phyloP scores from a whole-genome alignment of 2,888 invertebrate species.

The Lasioglossum morio region DNA sequence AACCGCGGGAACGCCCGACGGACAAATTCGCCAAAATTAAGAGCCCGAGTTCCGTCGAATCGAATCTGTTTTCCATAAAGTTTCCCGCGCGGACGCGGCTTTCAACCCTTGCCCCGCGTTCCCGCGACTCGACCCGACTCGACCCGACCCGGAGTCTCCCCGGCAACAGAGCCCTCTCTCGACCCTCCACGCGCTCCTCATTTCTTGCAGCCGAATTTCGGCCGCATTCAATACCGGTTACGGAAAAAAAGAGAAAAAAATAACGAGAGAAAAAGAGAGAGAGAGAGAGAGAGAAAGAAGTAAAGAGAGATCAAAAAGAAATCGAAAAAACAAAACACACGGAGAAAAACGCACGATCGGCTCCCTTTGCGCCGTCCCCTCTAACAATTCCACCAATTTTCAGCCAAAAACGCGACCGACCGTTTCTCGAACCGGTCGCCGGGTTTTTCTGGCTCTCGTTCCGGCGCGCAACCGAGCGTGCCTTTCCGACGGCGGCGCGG shows the following conservation, averaged over 20 bases:
- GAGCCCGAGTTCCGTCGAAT: neutral
- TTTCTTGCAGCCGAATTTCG: neutral
- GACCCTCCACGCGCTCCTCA: neutral
- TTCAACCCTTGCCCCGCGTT: neutral
- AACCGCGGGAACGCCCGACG: neutral
- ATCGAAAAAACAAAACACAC: neutral
- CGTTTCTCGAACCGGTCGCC: constrained; percentile 39
- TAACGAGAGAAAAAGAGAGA: neutral
- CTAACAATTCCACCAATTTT: constrained; percentile 41
- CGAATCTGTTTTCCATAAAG: neutral
- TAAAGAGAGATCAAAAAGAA: neutral
- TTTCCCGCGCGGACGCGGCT: neutral
- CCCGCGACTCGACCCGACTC: neutral
- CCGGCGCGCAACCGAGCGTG: constrained; percentile 56
- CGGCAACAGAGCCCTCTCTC: neutral
- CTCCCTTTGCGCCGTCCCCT: constrained; percentile 40
- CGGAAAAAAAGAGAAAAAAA: neutral
- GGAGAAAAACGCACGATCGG: constrained; percentile 33
- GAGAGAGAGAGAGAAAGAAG: neutral
- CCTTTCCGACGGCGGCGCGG: constrained; percentile 54
- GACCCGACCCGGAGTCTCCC: neutral
- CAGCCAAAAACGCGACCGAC: constrained; percentile 36
- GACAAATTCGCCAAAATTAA: neutral
- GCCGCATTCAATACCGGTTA: neutral
- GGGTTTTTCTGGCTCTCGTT: constrained; percentile 47